Base-by-base conservation (phyloP, 2,113 vertebrate species). In the Anarrhichthys ocellatus region DNA sequence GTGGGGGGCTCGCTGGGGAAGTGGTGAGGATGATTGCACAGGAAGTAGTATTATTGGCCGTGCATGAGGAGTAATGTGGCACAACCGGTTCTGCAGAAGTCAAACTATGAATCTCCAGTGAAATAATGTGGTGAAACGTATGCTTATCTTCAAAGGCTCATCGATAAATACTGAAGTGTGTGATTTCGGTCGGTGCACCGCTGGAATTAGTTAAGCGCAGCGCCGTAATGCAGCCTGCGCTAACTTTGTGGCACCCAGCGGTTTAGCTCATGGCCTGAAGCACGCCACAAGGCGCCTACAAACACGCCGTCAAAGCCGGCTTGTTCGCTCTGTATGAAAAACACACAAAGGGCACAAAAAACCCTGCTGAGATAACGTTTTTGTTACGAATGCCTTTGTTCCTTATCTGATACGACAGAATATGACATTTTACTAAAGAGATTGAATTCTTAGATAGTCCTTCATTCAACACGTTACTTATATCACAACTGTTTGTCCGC, bases 21-120 rank as follows among this genome's bases (percentile, higher is more conserved):
- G 88, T 81, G 71, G 84, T 83, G 74, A 84, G 88, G 74, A 87
- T 94, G 93, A 94, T 94, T 94, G 88, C 92, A 89, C 85, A 92
- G 91, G 91, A 94, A 93, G 87, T 90, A 87, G 78, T 86, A 90
- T 93, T 92, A 92, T 89, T 90, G 87, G 83, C 75, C 74, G 40
- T 80, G 87, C 88, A 85, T 90, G 89, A 80, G 73, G 86, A 87
- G 85, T 80, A 81, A 85, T 88, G 78, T 80, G 38, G 70, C 82
- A 54, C 76, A 81, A 87, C 34, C n/a, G 65, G 11, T 64, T 73
- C 76, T 59, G 13, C 56, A 63, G 62, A 52, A 78, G 76, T 64
- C 42, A 61, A 80, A 46, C 74, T 24, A 36, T 63, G 38, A 72
- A 58, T 86, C 71, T 38, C 34, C 46, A 11, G 1, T 20, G 11